These are phyloP conservation scores for Nematostella vectensis DNA, from an alignment of 92 coral and sea anemone species.

Conservation along the genomic window DNA sequence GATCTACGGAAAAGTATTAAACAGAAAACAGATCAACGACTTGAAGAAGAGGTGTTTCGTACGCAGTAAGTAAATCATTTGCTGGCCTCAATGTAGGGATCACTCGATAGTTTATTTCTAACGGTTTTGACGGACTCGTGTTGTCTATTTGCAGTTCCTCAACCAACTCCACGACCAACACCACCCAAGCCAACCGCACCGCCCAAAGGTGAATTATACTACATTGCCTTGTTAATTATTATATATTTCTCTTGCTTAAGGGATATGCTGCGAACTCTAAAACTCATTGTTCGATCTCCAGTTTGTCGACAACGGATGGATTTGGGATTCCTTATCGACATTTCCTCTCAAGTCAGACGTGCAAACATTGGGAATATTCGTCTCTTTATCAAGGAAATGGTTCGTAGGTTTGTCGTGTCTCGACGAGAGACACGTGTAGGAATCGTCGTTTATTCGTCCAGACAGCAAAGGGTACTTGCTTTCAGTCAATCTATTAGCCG, in stretches of 20 bases:
- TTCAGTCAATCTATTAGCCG: conserved; percentile 14
- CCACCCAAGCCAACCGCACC: no score
- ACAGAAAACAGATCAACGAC: conserved; percentile 22
- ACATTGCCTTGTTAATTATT: no score
- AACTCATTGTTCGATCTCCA: conserved; percentile 5
- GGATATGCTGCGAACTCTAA: no score
- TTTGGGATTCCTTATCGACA: conserved; percentile 57
- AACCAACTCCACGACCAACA: no score
- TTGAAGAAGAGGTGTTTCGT: conserved; percentile 45
- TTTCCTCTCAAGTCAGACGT: conserved; percentile 31
- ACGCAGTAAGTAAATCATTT: conserved; percentile 26
- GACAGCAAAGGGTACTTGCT: conserved; percentile 24
- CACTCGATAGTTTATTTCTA: no score
- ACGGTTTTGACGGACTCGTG: no score
- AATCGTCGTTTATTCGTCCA: conserved; percentile 41
- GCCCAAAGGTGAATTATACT: no score
- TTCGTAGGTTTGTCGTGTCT: conserved; percentile 47
- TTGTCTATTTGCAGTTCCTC: not conserved
- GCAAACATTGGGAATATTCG: conserved; percentile 41
- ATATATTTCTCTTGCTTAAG: no score
- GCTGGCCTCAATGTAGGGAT: no score
- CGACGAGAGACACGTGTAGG: conserved; percentile 55
- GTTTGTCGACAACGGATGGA: conserved; percentile 58
- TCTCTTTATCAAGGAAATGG: conserved; percentile 44
- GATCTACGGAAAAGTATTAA: conserved; percentile 37